Evolutionary conservation across 2,888 invertebrate genomes (phyloP).

Genomic region (Conops quadrifasciatus): DNA sequence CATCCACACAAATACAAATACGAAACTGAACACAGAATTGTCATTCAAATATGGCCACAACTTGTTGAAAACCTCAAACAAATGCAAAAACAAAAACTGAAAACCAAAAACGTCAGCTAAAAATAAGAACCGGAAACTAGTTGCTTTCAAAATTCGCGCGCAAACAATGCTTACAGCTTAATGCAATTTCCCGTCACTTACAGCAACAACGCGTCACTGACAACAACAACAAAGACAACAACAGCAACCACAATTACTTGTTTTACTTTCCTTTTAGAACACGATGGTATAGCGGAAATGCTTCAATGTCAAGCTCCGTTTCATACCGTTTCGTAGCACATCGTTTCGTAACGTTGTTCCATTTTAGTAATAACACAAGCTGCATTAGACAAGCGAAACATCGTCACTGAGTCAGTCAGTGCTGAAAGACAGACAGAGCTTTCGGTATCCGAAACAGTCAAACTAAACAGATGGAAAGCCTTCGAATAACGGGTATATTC

Average conservation of each 20-base stretch:
- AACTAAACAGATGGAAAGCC: too few relatives aligned
- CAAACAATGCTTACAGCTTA: constrained; percentile 1
- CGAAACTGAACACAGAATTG: neutral
- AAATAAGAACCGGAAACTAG: neutral
- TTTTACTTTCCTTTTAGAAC: neutral
- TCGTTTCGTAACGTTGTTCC: neutral
- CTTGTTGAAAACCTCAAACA: neutral
- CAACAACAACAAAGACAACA: neutral
- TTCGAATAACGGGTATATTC: too few relatives aligned
- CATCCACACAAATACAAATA: too few relatives aligned
- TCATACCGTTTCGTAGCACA: too few relatives aligned
- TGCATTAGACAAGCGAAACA: neutral
- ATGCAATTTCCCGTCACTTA: neutral
- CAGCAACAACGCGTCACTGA: neutral
- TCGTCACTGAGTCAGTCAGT: neutral
- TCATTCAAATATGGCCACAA: too few relatives aligned
- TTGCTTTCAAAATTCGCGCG: constrained; percentile 17
- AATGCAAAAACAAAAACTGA: neutral
- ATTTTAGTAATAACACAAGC: neutral
- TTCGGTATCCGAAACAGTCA: too few relatives aligned
- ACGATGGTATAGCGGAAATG: neutral
- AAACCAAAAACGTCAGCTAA: neutral
- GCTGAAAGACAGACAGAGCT: neutral
- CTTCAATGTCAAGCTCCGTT: constrained; percentile 9
- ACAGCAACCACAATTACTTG: neutral